These are phyloP conservation scores for Moxostoma hubbsi DNA, from an alignment of 2,797 vertebrate genomes.

Conservation along the genomic window DNA sequence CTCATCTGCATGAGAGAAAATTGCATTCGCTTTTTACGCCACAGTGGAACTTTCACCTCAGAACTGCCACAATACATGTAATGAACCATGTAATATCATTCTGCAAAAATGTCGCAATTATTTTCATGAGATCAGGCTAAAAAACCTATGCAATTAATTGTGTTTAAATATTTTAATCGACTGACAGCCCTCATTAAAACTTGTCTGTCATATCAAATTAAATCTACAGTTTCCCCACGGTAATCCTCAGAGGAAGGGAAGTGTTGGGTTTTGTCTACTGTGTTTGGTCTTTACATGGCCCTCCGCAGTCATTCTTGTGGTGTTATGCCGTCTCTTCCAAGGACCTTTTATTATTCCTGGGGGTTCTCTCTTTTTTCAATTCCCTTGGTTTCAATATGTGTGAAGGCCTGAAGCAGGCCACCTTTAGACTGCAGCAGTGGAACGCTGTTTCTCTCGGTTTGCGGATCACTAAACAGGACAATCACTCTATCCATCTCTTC, in stretches of 20 bases:
- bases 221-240: neutral
- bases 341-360: constrained; percentile 73
- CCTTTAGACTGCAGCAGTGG: constrained; percentile 71
- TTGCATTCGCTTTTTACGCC: too few species aligned
- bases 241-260: constrained; percentile 36
- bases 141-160: too few species aligned
- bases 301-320: constrained; percentile 45
- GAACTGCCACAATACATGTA: too few species aligned
- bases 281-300: constrained; percentile 48
- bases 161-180: too few species aligned
- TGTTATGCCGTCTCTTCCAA: constrained; percentile 60
- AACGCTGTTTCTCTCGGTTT: constrained; percentile 78
- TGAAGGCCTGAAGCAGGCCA: constrained; percentile 81
- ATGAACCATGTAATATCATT: too few species aligned
- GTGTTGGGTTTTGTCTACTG: constrained; percentile 26
- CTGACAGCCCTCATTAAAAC: neutral
- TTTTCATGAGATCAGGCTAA: too few species aligned
- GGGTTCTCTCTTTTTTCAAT: constrained; percentile 78
- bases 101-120: too few species aligned
- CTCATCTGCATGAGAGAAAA: too few species aligned
- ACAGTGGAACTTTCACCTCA: too few species aligned
- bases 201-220: neutral
- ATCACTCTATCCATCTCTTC: constrained; percentile 87
- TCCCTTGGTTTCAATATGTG: constrained; percentile 84
- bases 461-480: constrained; percentile 91